These are phyloP conservation scores for Sturnira hondurensis DNA, from an alignment of 2,113 vertebrate species.

Conservation along the genomic window DNA sequence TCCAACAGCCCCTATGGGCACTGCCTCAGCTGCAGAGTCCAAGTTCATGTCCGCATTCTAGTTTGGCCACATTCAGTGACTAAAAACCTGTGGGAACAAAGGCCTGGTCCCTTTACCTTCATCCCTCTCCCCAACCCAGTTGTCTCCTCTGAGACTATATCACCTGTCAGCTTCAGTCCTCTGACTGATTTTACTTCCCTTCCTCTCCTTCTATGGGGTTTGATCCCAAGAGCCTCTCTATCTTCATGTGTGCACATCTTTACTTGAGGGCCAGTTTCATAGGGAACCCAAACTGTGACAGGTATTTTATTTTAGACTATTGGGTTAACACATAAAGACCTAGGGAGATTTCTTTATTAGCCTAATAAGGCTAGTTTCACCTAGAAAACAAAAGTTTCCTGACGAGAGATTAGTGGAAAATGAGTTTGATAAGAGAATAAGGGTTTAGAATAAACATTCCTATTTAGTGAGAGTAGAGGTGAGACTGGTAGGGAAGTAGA, in stretches of 20 bases:
- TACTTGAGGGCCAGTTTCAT: neutral
- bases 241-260: neutral
- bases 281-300: neutral
- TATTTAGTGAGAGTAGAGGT: neutral
- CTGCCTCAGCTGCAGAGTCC: neutral
- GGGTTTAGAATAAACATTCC: neutral
- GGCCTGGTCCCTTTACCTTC: too few relatives aligned
- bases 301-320: neutral
- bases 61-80: accelerated
- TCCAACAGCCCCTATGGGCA: too few relatives aligned
- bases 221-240: neutral
- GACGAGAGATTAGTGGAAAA: neutral
- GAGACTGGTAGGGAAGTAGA: neutral
- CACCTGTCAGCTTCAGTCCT: neutral
- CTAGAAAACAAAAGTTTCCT: neutral
- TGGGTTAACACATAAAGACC: neutral
- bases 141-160: neutral
- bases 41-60: neutral
- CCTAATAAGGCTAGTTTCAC: neutral
- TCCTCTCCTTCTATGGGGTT: neutral
- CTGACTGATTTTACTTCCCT: neutral
- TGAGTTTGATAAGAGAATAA: neutral
- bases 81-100: neutral
- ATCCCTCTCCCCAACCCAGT: too few relatives aligned
- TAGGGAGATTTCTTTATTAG: neutral